A percentile compares a stretch with the other conserved stretches of the same genome.
phyloP scores from a whole-genome alignment of 2,797 vertebrate species.

The Channallabes apus region DNA sequence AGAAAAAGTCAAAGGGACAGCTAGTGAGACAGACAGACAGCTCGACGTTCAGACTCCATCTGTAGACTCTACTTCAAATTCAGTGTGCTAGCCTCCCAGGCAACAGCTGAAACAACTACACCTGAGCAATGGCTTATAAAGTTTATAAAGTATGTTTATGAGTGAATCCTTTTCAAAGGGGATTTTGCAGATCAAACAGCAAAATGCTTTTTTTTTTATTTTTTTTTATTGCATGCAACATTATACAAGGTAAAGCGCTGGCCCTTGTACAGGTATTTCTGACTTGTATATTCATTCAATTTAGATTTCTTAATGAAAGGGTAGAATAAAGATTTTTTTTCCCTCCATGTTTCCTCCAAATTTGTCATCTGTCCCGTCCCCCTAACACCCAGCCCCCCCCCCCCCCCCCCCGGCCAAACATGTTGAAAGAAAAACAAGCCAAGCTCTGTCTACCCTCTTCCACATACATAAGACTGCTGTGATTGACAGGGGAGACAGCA shows the following conservation, averaged over 20 bases:
- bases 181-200: background rate
- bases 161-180: background rate
- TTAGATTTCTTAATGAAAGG: background rate
- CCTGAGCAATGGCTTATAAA: background rate
- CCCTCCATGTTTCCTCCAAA: background rate
- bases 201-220: background rate
- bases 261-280: background rate
- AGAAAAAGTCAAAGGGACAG: slow-evolving; percentile 29
- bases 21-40: slow-evolving; percentile 10
- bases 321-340: background rate
- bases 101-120: background rate
- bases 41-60: slow-evolving; percentile 5
- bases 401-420: background rate
- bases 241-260: background rate
- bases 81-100: background rate
- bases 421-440: background rate
- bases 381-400: too few species aligned
- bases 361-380: background rate
- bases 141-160: background rate
- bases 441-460: background rate
- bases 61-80: background rate
- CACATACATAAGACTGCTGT: background rate
- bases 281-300: background rate
- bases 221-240: background rate
- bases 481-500: background rate